Base-by-base conservation (phyloP, 2,113 vertebrate genomes). In the Ginglymostoma cirratum region DNA sequence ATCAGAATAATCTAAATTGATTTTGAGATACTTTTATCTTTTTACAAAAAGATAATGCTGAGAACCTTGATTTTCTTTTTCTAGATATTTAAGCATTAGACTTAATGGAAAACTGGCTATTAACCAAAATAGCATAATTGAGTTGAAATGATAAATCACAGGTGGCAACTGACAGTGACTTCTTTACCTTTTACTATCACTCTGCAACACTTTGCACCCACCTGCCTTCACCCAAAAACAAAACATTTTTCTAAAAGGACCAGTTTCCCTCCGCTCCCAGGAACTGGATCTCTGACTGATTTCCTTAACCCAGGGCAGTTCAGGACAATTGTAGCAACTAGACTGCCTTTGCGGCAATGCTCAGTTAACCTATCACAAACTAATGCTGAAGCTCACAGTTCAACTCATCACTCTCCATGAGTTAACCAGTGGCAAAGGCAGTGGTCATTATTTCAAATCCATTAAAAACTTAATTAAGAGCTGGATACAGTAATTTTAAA, bases 401-500 rank as follows among this genome's bases (percentile, higher is more conserved):
- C 78, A 80, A n/a, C 78, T 80, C 15, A 5, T 42, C 76, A 78
- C n/a, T 30, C 27, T 72, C 38, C 17, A 38, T 0, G 4, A 80
- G n/a, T 17, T 38, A 80, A 42, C 14, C n/a, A 80, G 52, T 10
- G 30, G 52, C 5, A 8, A 90, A 61, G 87, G 87, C 87, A 61
- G 0, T 27, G 38, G 45, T 89, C 52, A 89, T 67, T 94, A 69
- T 69, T 94, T 94, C 93, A 94, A 94, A 42, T 94, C 23, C 93
- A 94, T 90, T 90, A n/a, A 90, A 30, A 90, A 30, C 52, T 34
- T 55, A n/a, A 65, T 55, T 30, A 89, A 55, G 3, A 55, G 24
- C 0, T 65, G 30, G 30, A 10, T 30, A 65, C 8, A 90, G 17
- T 65, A 94, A 45, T 8, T 94, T 66, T 23, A 65, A 24, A 27